Base-by-base conservation (phyloP, 1,140 invertebrate genomes). In the Doryteuthis pealeii region DNA sequence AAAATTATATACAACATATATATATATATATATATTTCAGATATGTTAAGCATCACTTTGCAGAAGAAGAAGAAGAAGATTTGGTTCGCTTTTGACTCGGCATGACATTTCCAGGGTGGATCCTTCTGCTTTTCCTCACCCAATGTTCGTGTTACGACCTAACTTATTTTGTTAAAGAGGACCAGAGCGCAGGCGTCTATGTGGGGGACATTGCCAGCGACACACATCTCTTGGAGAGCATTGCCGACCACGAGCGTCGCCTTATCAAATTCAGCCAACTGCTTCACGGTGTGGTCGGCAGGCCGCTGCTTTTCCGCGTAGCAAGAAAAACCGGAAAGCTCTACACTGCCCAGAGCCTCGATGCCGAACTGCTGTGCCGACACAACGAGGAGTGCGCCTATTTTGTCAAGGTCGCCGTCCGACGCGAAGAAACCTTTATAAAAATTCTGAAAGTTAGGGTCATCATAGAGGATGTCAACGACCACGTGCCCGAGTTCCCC, bases 401-500 rank as follows among this genome's bases (percentile, higher is more conserved):
- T n/a, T 65, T 71, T 1, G 75, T 66, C 5, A 84, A 83, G 75
- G 43, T 73, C 28, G 72, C 81, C 2, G 76, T 74, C n/a, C 82
- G 84, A 67, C 79, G 80, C 49, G 83, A 84, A 35, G 77, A 79
- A 80, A 54, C 78, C 82, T 70, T 80, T 82, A 65, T 82, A 86
- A 67, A 81, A 83, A 43, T 79, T 6, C 54, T 62, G 18, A 28
- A 73, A 2, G 80, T 84, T 0, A 77, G 75, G 45, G 76, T 88
- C 40, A 72, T 79, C 12, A 76, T 88, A 14, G 71, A 82, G 12
- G 96, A 98, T 86, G 94, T 94, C 26, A 99, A 98, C 86, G 96
- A 98, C 90, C 97, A 98, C 88, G 91, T 93, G 5, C 96, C 96
- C 0, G 89, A 91, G 14, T 98, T 98, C 87, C 82, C 82, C 1